Conservation (phyloP, 2,797 vertebrate species). For the Sylvilagus floridanus region DNA sequence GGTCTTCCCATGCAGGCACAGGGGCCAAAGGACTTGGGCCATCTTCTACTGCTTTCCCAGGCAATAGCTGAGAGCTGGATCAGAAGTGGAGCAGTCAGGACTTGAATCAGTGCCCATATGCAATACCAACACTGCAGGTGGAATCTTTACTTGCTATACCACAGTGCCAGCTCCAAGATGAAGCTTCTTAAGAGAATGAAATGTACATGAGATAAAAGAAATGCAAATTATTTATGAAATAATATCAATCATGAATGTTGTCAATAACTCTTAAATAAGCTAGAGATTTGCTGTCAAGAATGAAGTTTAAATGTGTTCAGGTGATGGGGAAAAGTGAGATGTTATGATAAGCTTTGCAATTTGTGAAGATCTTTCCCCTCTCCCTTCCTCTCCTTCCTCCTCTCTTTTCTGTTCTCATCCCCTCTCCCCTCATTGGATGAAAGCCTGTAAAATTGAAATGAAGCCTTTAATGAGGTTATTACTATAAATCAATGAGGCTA, state of each 20-base stretch:
- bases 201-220: neutral
- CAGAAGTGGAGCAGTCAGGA: no score
- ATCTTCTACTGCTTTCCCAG: no score
- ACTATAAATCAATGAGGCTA: neutral
- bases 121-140: no score
- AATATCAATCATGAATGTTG: neutral
- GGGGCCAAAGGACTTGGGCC: no score
- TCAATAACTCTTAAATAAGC: neutral
- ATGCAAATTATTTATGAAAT: slow-evolving; percentile 28
- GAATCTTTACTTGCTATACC: no score
- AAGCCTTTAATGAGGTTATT: neutral
- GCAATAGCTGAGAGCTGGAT: no score
- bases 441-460: neutral
- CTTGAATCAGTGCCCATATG: no score
- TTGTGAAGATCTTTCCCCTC: neutral
- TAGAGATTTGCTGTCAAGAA: neutral
- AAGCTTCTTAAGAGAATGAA: no score
- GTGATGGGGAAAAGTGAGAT: neutral
- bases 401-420: neutral
- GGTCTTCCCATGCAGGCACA: no score
- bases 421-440: neutral
- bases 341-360: neutral
- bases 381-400: neutral
- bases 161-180: no score
- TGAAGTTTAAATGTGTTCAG: neutral